Evolutionary conservation across 1,140 invertebrate species (phyloP).

Genomic region (Brachionus sp.): DNA sequence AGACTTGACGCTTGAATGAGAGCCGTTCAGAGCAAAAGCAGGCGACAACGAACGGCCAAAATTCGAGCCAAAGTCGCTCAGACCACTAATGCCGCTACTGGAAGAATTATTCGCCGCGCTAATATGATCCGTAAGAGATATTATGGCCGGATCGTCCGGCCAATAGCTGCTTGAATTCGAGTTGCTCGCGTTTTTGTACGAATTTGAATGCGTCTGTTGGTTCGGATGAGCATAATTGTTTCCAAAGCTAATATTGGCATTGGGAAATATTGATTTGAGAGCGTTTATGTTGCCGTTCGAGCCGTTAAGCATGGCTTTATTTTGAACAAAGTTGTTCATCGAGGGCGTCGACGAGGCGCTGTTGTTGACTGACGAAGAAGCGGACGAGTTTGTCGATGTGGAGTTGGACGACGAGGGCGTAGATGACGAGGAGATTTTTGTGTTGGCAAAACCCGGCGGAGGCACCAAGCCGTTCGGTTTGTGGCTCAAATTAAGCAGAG

Average conservation of each 20-base stretch:
- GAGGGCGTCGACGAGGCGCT: conserved; percentile 34
- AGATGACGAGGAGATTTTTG: conserved; percentile 15
- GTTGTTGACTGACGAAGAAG: conserved; percentile 36
- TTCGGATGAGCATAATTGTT: not conserved
- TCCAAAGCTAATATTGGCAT: conserved; percentile 42
- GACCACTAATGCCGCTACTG: not conserved
- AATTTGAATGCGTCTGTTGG: not conserved
- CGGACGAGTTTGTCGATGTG: conserved; percentile 6
- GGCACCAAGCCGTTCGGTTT: not conserved
- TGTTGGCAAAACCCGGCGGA: not conserved
- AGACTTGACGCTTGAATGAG: not conserved
- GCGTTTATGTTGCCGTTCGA: not conserved
- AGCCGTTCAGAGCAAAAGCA: not conserved
- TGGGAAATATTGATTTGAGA: conserved; percentile 29
- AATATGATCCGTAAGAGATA: conserved; percentile 5
- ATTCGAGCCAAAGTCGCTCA: conserved; percentile 1
- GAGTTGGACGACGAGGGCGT: not conserved
- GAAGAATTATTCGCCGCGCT: not conserved
- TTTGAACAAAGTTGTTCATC: not conserved
- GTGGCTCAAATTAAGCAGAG: not conserved
- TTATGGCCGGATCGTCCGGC: conserved; percentile 45
- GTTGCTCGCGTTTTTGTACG: not conserved
- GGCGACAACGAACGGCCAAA: not conserved
- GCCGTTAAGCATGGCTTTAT: not conserved
- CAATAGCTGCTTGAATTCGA: not conserved